phyloP scores from a whole-genome alignment of 37 sponge, comb jelly and placozoan species.

The Beroe ovata region DNA sequence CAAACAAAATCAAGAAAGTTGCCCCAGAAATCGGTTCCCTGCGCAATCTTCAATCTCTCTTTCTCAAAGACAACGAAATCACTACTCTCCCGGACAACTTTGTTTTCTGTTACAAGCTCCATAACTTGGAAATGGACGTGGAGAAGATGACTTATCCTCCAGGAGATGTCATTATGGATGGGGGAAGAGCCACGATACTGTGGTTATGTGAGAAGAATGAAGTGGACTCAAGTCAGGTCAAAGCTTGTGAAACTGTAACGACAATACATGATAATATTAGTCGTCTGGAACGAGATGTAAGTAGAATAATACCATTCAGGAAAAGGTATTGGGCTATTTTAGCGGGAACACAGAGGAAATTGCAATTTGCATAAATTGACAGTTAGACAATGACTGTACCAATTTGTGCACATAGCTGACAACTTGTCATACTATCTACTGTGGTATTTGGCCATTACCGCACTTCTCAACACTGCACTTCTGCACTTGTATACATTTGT shows the following conservation, averaged over 20 bases:
- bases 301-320: too few relatives aligned
- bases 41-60: slow-evolving; percentile 18
- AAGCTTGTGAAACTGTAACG: too few relatives aligned
- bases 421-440: too few relatives aligned
- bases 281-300: neutral
- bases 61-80: slow-evolving; percentile 43
- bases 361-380: too few relatives aligned
- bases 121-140: slow-evolving; percentile 17
- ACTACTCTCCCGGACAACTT: slow-evolving; percentile 48
- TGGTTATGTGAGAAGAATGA: slow-evolving; percentile 32
- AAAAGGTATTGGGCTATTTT: too few relatives aligned
- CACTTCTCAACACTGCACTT: too few relatives aligned
- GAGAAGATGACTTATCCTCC: slow-evolving; percentile 58
- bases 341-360: too few relatives aligned
- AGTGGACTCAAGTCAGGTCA: neutral
- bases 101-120: slow-evolving; percentile 19
- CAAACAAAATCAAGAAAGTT: slow-evolving; percentile 20
- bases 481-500: too few relatives aligned
- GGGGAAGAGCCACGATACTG: slow-evolving; percentile 10
- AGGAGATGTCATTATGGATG: slow-evolving; percentile 18
- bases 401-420: too few relatives aligned
- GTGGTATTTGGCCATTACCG: too few relatives aligned
- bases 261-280: neutral
- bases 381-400: too few relatives aligned
- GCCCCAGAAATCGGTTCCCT: slow-evolving; percentile 49